These are phyloP conservation scores for Eueremaeus valkanovi DNA, from an alignment of 2,888 invertebrate species.

Conservation along the genomic window DNA sequence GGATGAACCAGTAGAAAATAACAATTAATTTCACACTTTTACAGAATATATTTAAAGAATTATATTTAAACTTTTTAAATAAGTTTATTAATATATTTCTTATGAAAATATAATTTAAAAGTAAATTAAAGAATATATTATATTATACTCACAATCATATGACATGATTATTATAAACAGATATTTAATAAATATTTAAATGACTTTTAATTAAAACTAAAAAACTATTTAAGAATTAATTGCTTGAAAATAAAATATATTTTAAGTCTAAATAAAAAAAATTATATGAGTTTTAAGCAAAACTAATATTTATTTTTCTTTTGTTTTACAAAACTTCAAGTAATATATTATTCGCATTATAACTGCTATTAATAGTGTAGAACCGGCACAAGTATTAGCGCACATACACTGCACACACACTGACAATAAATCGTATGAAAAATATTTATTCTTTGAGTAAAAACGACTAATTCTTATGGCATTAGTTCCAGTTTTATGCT, in stretches of 20 bases:
- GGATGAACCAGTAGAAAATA: too few species aligned
- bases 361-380: not conserved
- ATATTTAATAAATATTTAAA: not conserved
- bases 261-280: not conserved
- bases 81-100: too few species aligned
- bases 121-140: too few species aligned
- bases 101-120: too few species aligned
- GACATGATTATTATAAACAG: not conserved
- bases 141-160: not conserved
- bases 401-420: too few species aligned
- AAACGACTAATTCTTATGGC: conserved; percentile 7
- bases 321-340: not conserved
- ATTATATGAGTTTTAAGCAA: not conserved
- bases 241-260: too few species aligned
- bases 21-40: too few species aligned
- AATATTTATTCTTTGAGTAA: too few species aligned
- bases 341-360: not conserved
- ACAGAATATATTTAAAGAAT: too few species aligned
- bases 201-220: not conserved
- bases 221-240: not conserved
- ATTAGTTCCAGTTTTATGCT: conserved; percentile 33
- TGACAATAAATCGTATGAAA: too few species aligned
- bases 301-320: not conserved
- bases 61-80: too few species aligned
- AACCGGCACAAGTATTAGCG: too few species aligned